Base-by-base conservation (phyloP, 2,888 invertebrate species). In the Mesorhabditis sp. region DNA sequence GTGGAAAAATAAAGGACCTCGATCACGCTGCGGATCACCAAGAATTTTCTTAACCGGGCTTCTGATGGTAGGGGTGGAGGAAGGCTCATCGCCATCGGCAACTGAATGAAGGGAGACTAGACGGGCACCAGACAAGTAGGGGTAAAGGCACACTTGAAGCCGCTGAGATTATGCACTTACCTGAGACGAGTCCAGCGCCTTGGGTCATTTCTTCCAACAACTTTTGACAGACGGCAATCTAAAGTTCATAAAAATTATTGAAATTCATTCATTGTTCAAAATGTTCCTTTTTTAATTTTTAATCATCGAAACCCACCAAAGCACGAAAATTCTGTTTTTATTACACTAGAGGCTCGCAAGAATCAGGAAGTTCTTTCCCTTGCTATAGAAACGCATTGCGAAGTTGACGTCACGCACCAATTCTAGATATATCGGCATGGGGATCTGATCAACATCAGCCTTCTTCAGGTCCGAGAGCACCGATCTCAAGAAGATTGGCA, bases 401-500 rank as follows among this genome's bases (percentile, higher is more conserved):
- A 28, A 28, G 28, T 28, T 28, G 28, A 28, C 28, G 7, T 50
- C 58, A 50, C 58, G 7, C 58, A 50, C 58, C 58, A 50, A 50
- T 50, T 50, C 58, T n/a, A 50, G n/a, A 50, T 50, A 50, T 10
- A 50, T n/a, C 7, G 7, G 10, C 58, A 50, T 50, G 10, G 58
- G 58, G 58, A 50, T 50, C 58, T 50, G 7, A n/a, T 10, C n/a
- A 10, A 50, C 58, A 50, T 50, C 58, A 13, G n/a, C n/a, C 58
- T 13, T n/a, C 7, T 10, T n/a, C 0, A 74, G 65, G 7, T 73
- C 73, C 1, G 13, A 4, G 4, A 82, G 70, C 6, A 83, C 70
- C 4, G 71, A 69, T 45, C 80, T 70, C 13, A 83, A 73, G 44
- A 83, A 72, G 42, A 69, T 67, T 7, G 83, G 74, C 61, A 83